Base-by-base conservation (phyloP, 2,797 vertebrate species). In the Acestrorhynchus altus region DNA sequence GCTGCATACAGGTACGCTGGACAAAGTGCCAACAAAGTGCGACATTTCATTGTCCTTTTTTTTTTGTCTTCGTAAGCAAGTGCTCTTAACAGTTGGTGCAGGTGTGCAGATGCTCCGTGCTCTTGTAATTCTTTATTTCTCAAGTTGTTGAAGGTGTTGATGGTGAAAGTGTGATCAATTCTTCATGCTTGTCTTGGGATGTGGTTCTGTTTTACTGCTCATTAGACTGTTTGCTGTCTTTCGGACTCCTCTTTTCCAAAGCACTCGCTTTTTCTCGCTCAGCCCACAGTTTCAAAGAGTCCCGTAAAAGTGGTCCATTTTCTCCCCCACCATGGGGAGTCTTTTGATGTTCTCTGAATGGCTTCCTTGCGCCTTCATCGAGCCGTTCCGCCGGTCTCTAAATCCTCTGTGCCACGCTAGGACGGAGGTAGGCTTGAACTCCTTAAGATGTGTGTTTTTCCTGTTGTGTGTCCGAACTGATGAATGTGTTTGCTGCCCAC, bases 341-440 rank as follows among this genome's bases (percentile, higher is more conserved):
- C 44, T 80, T 81, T 80, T 73, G 57, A 67, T 86, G 80, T 72
- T 52, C 57, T 51, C 44, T 56, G 75, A 74, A 74, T 77, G 42
- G 77, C 74, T 51, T 39, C 42, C 22, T 22, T 46, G 46, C 42
- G 12, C 54, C 49, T 26, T 40, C 20, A 51, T 60, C 63, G 52
- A 76, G 66, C 77, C 54, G 72, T 77, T 67, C 24, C 6, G 12
- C 63, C 70, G 18, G 57, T 57, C 68, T 72, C 46, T 39, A 70
- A 72, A 63, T 11, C 31, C 42, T 11, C 59, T 2, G 71, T 56
- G 67, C 76, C 20, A 4, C 24, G 46, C 51, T 39, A 22, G 52
- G 60, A n/a, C 8, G 47, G 40, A 16, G 31, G 18, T 42, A 51
- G n/a, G 26, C 39, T 56, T 40, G 63, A 60, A 56, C 39, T 52